Conservation (phyloP, 2,113 vertebrate species). For the Rissa tridactyla region DNA sequence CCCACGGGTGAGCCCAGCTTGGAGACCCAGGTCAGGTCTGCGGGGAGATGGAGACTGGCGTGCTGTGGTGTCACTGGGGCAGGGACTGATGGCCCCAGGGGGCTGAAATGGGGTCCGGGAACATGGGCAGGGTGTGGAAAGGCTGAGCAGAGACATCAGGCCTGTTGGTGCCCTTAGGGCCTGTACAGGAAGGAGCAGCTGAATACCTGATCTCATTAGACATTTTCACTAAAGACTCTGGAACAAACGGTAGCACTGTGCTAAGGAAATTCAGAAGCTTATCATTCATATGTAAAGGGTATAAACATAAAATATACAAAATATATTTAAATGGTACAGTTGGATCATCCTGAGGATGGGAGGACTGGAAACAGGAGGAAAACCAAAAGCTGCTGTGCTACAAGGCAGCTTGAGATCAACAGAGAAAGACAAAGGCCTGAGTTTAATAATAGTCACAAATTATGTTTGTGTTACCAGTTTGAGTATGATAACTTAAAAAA, state of each 20-base stretch:
- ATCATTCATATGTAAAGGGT: neutral
- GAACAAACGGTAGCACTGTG: neutral
- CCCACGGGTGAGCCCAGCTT: neutral
- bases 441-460: neutral
- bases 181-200: neutral
- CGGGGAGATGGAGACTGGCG: rapidly evolving
- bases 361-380: neutral
- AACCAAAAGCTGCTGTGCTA: neutral
- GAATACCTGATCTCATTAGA: neutral
- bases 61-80: neutral
- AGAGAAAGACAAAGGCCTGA: neutral
- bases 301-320: neutral
- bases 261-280: neutral
- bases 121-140: too few relatives aligned
- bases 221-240: neutral
- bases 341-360: neutral
- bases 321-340: too few relatives aligned
- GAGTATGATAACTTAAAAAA: neutral
- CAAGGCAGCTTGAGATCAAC: neutral
- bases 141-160: neutral
- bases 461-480: neutral
- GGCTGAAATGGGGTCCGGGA: neutral
- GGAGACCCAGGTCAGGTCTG: neutral
- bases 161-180: neutral
- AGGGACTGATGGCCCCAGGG: rapidly evolving